Conservation (phyloP, 1,140 invertebrate species). For the Lasaia peninsularis region DNA sequence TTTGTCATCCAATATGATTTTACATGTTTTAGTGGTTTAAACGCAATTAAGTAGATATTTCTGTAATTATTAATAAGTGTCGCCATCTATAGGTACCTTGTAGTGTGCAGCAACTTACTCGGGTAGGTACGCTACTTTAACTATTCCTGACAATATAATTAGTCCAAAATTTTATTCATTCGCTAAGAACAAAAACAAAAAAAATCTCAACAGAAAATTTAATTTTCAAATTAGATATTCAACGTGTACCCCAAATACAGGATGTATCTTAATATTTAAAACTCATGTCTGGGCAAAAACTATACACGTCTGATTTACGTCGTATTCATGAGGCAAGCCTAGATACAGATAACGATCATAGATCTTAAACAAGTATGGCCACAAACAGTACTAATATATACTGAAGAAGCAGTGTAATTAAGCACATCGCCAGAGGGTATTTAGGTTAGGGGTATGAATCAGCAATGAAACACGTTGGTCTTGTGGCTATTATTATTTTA, state of each 20-base stretch:
- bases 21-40: no score
- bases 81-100: no score
- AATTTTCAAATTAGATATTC: no score
- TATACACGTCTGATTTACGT: not conserved
- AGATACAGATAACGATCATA: slow-evolving; percentile 35
- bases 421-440: slow-evolving; percentile 33
- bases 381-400: slow-evolving; percentile 42
- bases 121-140: no score
- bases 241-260: not conserved
- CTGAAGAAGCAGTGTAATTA: slow-evolving; percentile 57
- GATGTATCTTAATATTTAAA: not conserved
- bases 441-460: slow-evolving; percentile 23
- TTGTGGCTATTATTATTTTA: slow-evolving; percentile 18
- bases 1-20: no score
- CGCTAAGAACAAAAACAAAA: no score
- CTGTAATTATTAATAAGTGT: no score
- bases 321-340: not conserved
- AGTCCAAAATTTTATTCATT: no score
- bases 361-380: slow-evolving; percentile 15
- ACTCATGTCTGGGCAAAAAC: not conserved
- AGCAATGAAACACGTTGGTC: slow-evolving; percentile 27
- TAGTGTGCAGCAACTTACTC: no score
- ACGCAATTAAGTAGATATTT: no score
- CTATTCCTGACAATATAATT: no score
- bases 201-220: no score